Percentiles rank a stretch among this genome's conserved stretches.
phyloP scores from a whole-genome alignment of 2,888 invertebrate species.

The Athalia circularis region DNA sequence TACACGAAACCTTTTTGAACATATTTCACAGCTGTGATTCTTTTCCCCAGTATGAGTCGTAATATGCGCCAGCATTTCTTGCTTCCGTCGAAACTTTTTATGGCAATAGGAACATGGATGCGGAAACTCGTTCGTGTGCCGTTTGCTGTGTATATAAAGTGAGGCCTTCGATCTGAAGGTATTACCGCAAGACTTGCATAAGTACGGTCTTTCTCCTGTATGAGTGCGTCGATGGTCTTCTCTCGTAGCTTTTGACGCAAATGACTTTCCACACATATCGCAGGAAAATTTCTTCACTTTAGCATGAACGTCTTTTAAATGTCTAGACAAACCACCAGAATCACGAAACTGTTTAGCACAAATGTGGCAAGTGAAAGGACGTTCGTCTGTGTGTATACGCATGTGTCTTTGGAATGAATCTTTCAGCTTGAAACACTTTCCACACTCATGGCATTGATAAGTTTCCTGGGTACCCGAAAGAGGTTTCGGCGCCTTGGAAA shows the following conservation, averaged over 20 bases:
- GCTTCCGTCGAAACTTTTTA: slow-evolving; percentile 76
- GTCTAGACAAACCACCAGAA: slow-evolving; percentile 69
- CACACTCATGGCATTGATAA: slow-evolving; percentile 75
- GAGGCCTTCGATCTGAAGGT: slow-evolving; percentile 74
- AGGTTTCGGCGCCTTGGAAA: slow-evolving; percentile 19
- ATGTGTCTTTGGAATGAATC: slow-evolving; percentile 76
- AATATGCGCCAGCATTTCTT: slow-evolving; percentile 76
- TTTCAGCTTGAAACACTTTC: slow-evolving; percentile 75
- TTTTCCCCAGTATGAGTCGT: slow-evolving; percentile 74
- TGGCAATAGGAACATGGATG: slow-evolving; percentile 75
- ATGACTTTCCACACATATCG: slow-evolving; percentile 67
- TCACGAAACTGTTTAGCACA: slow-evolving; percentile 73
- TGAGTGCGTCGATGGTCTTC: slow-evolving; percentile 72
- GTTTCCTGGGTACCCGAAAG: slow-evolving; percentile 53
- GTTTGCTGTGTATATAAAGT: slow-evolving; percentile 73
- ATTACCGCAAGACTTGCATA: slow-evolving; percentile 75
- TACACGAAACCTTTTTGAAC: slow-evolving; percentile 76
- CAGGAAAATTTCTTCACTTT: slow-evolving; percentile 69
- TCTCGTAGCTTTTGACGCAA: slow-evolving; percentile 70
- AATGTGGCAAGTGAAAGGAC: slow-evolving; percentile 71
- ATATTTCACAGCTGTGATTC: slow-evolving; percentile 75
- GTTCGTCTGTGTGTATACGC: slow-evolving; percentile 71
- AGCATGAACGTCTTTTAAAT: slow-evolving; percentile 70
- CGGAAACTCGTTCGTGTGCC: slow-evolving; percentile 74
- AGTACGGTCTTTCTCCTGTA: slow-evolving; percentile 67